Percentiles rank a stretch among this genome's conserved stretches.
phyloP scores from a whole-genome alignment of 2,113 vertebrate genomes.

The Motacilla alba region DNA sequence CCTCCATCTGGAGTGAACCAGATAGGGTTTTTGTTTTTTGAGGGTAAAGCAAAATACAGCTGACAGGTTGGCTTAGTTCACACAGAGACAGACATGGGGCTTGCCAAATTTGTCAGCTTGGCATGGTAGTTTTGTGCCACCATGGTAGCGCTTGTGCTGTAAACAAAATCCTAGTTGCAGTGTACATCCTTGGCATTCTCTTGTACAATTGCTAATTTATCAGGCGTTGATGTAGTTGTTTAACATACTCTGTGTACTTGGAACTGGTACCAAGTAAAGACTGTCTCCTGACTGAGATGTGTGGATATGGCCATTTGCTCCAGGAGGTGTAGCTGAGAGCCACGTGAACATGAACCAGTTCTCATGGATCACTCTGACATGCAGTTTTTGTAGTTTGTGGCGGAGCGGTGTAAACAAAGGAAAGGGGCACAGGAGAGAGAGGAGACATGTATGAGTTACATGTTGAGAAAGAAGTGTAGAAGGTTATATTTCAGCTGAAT shows the following conservation, averaged over 20 bases:
- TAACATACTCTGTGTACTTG: not conserved
- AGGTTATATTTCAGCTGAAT: not conserved
- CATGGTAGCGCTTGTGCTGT: not conserved
- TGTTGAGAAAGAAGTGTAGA: not conserved
- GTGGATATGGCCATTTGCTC: not conserved
- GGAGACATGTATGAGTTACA: not conserved
- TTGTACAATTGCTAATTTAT: not conserved
- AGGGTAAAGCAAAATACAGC: not conserved
- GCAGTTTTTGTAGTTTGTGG: not conserved
- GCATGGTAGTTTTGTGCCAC: not conserved
- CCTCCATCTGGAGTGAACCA: not conserved
- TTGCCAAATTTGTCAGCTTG: not conserved
- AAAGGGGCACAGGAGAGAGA: accelerated
- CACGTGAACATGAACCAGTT: accelerated
- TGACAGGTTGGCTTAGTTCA: not conserved
- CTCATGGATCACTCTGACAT: not conserved
- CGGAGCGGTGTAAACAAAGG: not conserved
- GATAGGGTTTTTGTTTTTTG: not conserved
- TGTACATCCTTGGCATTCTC: not conserved
- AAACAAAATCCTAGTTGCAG: not conserved
- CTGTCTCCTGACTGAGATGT: not conserved
- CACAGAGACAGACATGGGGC: not conserved
- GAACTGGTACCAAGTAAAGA: not conserved
- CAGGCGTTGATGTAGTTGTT: not conserved
- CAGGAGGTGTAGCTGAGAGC: not conserved